Evolutionary conservation across 2,888 invertebrate genomes (phyloP).

Genomic region (Agrochola litura): DNA sequence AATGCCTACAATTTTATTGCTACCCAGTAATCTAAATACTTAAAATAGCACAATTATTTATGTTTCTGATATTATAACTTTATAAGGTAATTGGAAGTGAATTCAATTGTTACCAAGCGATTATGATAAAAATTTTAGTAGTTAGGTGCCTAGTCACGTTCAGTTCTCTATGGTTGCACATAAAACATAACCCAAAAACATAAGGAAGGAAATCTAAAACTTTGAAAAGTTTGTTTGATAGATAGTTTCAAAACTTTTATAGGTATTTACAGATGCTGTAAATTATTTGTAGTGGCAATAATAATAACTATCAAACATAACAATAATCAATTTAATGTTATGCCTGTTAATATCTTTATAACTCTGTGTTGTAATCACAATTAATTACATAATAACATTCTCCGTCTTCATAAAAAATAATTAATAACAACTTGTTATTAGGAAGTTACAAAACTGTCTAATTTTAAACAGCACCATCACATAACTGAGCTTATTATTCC

Average conservation of each 20-base stretch:
- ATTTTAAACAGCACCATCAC: constrained; percentile 53
- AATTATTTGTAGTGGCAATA: neutral
- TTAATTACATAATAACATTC: constrained; percentile 38
- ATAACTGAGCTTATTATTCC: constrained; percentile 61
- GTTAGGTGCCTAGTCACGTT: neutral
- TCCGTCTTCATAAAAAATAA: constrained; percentile 38
- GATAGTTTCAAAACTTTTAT: neutral
- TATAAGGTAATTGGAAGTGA: constrained; percentile 12
- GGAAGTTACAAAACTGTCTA: constrained; percentile 59
- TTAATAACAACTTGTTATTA: constrained; percentile 40
- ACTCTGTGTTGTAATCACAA: constrained; percentile 17
- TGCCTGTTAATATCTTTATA: constrained; percentile 21
- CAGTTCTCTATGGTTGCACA: neutral
- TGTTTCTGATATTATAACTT: neutral
- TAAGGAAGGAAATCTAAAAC: constrained; percentile 14
- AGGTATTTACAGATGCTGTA: neutral
- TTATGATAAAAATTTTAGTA: neutral
- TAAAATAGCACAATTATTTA: constrained; percentile 19
- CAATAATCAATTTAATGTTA: constrained; percentile 1
- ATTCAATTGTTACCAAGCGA: constrained; percentile 8
- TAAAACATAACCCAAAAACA: neutral
- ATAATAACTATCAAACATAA: constrained; percentile 7
- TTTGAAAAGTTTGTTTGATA: neutral
- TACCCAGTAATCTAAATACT: constrained; percentile 1
- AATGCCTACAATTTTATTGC: neutral